Conservation (phyloP, 2,888 invertebrate genomes). For the Mimumesa dahlbomi region DNA sequence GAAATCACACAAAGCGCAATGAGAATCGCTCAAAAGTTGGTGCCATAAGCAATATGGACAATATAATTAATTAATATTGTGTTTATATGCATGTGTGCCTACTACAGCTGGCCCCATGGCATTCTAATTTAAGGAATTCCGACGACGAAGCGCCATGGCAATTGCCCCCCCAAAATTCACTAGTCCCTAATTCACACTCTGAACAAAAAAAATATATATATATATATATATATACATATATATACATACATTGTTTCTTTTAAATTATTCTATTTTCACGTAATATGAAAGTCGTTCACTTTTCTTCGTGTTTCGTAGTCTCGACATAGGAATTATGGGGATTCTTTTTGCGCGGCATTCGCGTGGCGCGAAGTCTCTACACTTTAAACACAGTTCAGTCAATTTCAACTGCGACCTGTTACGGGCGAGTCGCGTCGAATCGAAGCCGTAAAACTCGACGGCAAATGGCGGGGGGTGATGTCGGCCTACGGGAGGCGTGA, state of each 20-base stretch:
- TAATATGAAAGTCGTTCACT: no score
- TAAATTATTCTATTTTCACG: no score
- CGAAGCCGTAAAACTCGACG: no score
- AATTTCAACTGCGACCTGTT: slow-evolving; percentile 75
- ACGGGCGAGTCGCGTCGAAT: slow-evolving; percentile 70
- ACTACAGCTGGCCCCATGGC: slow-evolving; percentile 68
- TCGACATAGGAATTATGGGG: no score
- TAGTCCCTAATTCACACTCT: no score
- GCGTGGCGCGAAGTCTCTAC: slow-evolving; percentile 42
- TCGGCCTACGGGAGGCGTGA: no score
- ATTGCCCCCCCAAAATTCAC: slow-evolving; percentile 18
- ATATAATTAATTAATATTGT: slow-evolving; percentile 66
- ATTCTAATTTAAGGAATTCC: slow-evolving; percentile 49
- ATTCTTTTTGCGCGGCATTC: no score
- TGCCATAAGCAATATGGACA: slow-evolving; percentile 76
- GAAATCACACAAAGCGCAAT: slow-evolving; percentile 39
- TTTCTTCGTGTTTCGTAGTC: no score
- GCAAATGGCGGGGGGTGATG: no score
- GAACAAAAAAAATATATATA: no score
- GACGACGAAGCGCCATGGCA: slow-evolving; percentile 30
- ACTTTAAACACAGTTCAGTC: slow-evolving; percentile 71
- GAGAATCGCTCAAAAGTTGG: slow-evolving; percentile 71
- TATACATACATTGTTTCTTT: no score
- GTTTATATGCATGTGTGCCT: slow-evolving; percentile 55
- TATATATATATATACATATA: no score